Evolutionary conservation across 2,113 vertebrate species (phyloP), one percentile per base, ranked within the genome.

Genomic region (Oxyruncus cristatus): DNA sequence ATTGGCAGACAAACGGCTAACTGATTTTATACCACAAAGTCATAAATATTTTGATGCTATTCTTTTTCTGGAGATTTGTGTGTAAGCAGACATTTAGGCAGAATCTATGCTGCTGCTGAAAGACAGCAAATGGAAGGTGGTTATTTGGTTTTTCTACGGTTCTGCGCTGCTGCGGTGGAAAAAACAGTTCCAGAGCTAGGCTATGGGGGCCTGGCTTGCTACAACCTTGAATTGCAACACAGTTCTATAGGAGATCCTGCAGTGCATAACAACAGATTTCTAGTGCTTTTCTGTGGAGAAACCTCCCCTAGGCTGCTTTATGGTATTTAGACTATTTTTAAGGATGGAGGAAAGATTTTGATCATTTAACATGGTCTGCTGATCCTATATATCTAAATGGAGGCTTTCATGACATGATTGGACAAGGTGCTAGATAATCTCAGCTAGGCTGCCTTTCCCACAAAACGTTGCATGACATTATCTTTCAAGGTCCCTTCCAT

Each of bases 261-360:
- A 35, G 23, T 17, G 12, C 11, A 41, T 75, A n/a, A 12, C 12
- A 50, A 23, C 7, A 75, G 19, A 35, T 8, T 58, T 65, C 12
- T 30, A 27, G 6, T 0, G 1, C 3, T 47, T 87, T 85, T 59
- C 52, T 63, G 1, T 55, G 35, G 8, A 21, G 0, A 67, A 49
- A 63, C 9, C 3, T 52, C 13, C 20, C 7, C 3, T 7, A 44
- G 39, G 8, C 2, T 76, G 4, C 30, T 68, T 82, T 39, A 41
- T 20, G 42, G 14, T 12, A 32, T 78, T 81, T 81, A 61, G 28
- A 19, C 4, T 27, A 37, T 32, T 88, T 80, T 85, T 74, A 62
- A 85, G 9, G 14, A 14, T 27, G 5, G 9, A 23, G 12, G 28
- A 66, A 90, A 44, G 4, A 49, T 65, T 82, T 44, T 62, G 14